These are phyloP conservation scores for Argynnis bischoffii DNA, from an alignment of 2,888 invertebrate genomes.

Conservation along the genomic window DNA sequence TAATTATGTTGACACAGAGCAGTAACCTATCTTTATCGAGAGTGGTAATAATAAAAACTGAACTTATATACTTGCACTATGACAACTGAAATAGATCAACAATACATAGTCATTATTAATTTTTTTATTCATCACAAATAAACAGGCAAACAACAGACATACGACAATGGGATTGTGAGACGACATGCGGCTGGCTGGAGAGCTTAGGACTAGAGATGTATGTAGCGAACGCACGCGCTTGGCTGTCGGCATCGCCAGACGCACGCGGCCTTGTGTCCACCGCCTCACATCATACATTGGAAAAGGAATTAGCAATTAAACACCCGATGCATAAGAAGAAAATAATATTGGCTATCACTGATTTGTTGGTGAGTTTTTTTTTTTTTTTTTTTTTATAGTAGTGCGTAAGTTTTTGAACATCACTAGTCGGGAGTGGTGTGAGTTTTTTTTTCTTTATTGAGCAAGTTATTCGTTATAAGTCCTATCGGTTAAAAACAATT, in stretches of 20 bases:
- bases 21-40: too few relatives aligned
- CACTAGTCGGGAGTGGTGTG: too few relatives aligned
- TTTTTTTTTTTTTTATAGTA: not conserved
- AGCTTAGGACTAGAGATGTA: conserved; percentile 90
- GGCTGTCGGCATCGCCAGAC: conserved; percentile 89
- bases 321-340: conserved; percentile 96
- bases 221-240: conserved; percentile 89
- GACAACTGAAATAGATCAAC: too few relatives aligned
- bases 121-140: not conserved
- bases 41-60: too few relatives aligned
- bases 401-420: not conserved
- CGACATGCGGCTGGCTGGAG: conserved; percentile 91
- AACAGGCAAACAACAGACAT: conserved; percentile 88
- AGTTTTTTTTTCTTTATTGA: too few relatives aligned
- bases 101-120: not conserved
- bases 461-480: too few relatives aligned
- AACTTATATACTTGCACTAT: too few relatives aligned
- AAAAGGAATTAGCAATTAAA: conserved; percentile 93
- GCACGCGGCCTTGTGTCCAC: conserved; percentile 86
- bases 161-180: conserved; percentile 90
- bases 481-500: too few relatives aligned
- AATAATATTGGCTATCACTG: conserved; percentile 88
- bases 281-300: conserved; percentile 90
- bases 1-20: too few relatives aligned
- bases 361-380: conserved; percentile 72